These are phyloP conservation scores for Sinella curviseta DNA, from an alignment of 1,140 invertebrate species.

Conservation along the genomic window DNA sequence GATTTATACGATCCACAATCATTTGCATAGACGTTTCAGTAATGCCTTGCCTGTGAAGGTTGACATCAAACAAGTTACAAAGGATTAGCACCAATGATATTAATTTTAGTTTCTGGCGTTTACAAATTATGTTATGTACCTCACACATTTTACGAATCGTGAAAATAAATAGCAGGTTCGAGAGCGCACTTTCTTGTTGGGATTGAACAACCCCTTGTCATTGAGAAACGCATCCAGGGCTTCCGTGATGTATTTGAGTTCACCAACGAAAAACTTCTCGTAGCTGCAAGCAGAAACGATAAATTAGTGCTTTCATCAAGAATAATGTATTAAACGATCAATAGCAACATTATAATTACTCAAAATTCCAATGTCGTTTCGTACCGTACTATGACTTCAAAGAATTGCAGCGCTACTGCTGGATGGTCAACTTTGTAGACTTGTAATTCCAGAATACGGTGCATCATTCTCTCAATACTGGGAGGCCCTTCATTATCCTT, in stretches of 20 bases:
- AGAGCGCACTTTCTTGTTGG: conserved; percentile 57
- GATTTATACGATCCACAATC: conserved; percentile 59
- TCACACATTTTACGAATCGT: conserved; percentile 60
- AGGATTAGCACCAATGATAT: too few relatives aligned
- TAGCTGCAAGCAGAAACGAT: conserved; percentile 55
- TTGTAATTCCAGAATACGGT: conserved; percentile 56
- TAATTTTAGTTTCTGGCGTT: too few relatives aligned
- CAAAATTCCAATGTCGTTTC: too few relatives aligned
- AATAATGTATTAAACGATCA: too few relatives aligned
- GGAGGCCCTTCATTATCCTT: conserved; percentile 50
- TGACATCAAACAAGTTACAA: conserved; percentile 33
- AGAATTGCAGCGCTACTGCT: conserved; percentile 59
- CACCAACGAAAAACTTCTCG: conserved; percentile 61
- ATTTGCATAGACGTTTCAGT: conserved; percentile 58
- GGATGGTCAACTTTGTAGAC: conserved; percentile 58
- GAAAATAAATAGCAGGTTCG: conserved; percentile 61
- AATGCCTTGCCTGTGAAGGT: conserved; percentile 57
- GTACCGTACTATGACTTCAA: conserved; percentile 58
- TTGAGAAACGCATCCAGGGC: conserved; percentile 61
- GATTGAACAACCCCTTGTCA: conserved; percentile 59
- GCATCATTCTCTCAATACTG: conserved; percentile 58
- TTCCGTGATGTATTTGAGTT: conserved; percentile 58
- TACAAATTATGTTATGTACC: conserved; percentile 52
- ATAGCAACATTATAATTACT: too few relatives aligned
- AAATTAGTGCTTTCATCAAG: too few relatives aligned